Evolutionary conservation across 2,888 invertebrate genomes (phyloP).

Genomic region (Pyrochroa serraticornis): DNA sequence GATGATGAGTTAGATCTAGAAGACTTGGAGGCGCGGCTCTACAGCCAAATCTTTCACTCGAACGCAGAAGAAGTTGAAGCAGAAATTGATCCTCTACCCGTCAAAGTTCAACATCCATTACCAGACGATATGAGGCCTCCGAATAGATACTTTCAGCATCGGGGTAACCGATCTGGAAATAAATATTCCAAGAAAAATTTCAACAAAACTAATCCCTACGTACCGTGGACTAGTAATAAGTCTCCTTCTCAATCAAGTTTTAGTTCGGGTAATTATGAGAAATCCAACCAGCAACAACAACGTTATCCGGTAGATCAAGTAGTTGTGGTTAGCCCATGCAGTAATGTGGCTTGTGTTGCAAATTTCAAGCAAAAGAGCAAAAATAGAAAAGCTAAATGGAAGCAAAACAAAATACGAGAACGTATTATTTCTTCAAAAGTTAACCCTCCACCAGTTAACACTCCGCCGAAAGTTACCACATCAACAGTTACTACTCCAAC

Average conservation of each 20-base stretch:
- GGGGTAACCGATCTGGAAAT: not conserved
- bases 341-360: not conserved
- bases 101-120: not conserved
- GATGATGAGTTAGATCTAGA: conserved; percentile 43
- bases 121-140: not conserved
- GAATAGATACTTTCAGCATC: not conserved
- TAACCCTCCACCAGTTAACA: too few relatives aligned
- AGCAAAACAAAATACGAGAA: not conserved
- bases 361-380: conserved; percentile 4
- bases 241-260: not conserved
- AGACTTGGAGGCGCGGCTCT: conserved; percentile 50
- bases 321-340: conserved; percentile 11
- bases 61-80: conserved; percentile 27
- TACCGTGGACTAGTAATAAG: too few relatives aligned
- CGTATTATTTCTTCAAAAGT: too few relatives aligned
- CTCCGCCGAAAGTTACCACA: not conserved
- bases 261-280: not conserved
- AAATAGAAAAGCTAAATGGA: not conserved
- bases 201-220: too few relatives aligned
- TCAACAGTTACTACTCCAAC: not conserved
- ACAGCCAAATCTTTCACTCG: conserved; percentile 52
- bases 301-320: conserved; percentile 13
- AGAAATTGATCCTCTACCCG: not conserved
- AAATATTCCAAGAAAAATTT: too few relatives aligned
- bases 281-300: conserved; percentile 1